phyloP scores from a whole-genome alignment of 2,113 vertebrate genomes.

The Addax nasomaculatus region DNA sequence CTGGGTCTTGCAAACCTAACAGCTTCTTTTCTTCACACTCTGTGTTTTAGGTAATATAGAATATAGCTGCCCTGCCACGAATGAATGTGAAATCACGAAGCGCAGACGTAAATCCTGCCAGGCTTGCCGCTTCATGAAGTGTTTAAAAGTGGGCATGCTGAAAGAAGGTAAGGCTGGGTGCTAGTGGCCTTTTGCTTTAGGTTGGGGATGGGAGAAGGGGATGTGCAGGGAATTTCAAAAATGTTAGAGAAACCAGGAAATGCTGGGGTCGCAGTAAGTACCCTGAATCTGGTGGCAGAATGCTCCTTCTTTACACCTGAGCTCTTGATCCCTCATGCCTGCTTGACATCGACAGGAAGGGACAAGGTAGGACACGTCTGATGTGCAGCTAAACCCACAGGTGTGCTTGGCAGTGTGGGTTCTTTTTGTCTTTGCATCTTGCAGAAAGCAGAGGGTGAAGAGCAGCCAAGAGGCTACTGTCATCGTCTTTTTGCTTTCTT shows the following conservation, averaged over 20 bases:
- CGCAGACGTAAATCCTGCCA: constrained; percentile 99
- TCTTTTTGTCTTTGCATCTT: background rate
- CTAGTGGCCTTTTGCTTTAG: background rate
- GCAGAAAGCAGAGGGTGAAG: background rate
- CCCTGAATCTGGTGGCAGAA: background rate
- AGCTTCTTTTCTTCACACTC: constrained; percentile 66
- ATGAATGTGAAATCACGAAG: constrained; percentile 99
- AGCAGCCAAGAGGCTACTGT: background rate
- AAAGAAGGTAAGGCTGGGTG: constrained; percentile 93
- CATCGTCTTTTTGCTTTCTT: background rate
- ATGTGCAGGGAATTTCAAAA: background rate
- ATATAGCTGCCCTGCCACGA: constrained; percentile 99
- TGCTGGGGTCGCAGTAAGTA: constrained; percentile 30
- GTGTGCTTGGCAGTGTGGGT: background rate
- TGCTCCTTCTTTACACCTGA: background rate
- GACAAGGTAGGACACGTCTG: background rate
- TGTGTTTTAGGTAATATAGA: constrained; percentile 94
- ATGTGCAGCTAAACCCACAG: background rate
- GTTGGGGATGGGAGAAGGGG: background rate
- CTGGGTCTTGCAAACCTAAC: constrained; percentile 39
- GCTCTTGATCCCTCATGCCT: background rate
- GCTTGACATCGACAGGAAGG: background rate
- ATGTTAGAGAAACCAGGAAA: constrained; percentile 31
- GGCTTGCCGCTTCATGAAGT: constrained; percentile 99
- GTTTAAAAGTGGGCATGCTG: constrained; percentile 99